Evolutionary conservation across 2,113 vertebrate genomes (phyloP).

Genomic region (Perccottus glenii): DNA sequence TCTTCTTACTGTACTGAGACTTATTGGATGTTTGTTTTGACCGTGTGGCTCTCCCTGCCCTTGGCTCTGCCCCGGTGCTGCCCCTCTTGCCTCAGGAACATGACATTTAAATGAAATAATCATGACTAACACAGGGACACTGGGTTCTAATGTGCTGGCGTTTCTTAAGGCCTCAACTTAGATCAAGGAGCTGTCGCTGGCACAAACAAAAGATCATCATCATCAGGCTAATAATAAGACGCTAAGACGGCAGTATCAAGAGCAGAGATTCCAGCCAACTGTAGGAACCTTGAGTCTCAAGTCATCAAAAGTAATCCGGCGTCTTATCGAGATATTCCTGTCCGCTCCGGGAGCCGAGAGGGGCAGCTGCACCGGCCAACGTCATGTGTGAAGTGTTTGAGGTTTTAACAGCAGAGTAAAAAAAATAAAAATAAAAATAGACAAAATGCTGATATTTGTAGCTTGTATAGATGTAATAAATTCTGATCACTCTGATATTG

Average conservation of each 20-base stretch:
- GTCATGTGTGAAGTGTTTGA: slow-evolving; percentile 71
- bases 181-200: background rate
- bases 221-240: slow-evolving; percentile 2
- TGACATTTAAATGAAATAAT: background rate
- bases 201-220: slow-evolving; percentile 9
- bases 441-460: slow-evolving; percentile 80
- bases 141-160: background rate
- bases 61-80: slow-evolving; percentile 14
- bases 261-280: background rate
- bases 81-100: slow-evolving; percentile 24
- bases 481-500: slow-evolving; percentile 67
- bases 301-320: background rate
- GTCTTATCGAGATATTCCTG: background rate
- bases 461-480: slow-evolving; percentile 80
- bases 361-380: slow-evolving; percentile 44
- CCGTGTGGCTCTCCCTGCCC: slow-evolving; percentile 54
- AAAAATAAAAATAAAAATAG: slow-evolving; percentile 46
- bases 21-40: slow-evolving; percentile 70
- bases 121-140: no score
- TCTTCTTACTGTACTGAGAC: slow-evolving; percentile 61
- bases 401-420: slow-evolving; percentile 79
- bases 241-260: background rate
- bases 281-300: background rate
- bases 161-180: slow-evolving; percentile 1
- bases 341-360: slow-evolving; percentile 29